These are phyloP conservation scores for Brachyalestes nurse DNA, from an alignment of 2,797 vertebrate genomes.

Conservation along the genomic window DNA sequence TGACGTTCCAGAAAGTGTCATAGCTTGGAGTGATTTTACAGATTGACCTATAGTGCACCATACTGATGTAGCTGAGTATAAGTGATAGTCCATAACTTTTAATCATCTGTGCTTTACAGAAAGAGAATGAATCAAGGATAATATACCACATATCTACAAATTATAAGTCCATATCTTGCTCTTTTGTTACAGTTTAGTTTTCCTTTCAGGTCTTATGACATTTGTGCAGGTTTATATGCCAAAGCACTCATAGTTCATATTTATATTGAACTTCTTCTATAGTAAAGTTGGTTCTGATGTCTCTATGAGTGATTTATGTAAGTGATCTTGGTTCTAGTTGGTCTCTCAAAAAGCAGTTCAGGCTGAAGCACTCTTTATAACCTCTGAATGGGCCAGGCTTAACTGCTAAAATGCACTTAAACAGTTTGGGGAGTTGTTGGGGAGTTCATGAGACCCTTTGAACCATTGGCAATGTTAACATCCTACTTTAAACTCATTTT, in stretches of 20 bases:
- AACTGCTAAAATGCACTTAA: not conserved
- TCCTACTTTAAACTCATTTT: too few relatives aligned
- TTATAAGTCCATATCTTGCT: too few relatives aligned
- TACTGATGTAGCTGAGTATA: not conserved
- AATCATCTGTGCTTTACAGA: not conserved
- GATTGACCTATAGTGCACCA: not conserved
- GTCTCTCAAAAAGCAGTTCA: not conserved
- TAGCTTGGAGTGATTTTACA: not conserved
- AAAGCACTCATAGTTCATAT: too few relatives aligned
- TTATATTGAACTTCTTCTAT: too few relatives aligned
- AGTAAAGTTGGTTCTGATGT: not conserved
- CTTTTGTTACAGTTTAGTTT: too few relatives aligned
- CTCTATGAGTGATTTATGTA: not conserved
- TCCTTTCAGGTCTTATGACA: too few relatives aligned
- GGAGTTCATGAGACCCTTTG: too few relatives aligned
- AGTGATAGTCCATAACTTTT: not conserved
- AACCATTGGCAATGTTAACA: too few relatives aligned
- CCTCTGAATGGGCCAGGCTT: not conserved
- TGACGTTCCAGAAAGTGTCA: not conserved
- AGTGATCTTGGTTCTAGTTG: not conserved
- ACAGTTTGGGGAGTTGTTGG: too few relatives aligned
- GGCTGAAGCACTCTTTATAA: not conserved
- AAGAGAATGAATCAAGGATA: too few relatives aligned
- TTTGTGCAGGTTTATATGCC: too few relatives aligned
- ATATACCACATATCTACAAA: too few relatives aligned